Evolutionary conservation across 1,140 invertebrate species (phyloP).

Genomic region (Anadara kagoshimensis): DNA sequence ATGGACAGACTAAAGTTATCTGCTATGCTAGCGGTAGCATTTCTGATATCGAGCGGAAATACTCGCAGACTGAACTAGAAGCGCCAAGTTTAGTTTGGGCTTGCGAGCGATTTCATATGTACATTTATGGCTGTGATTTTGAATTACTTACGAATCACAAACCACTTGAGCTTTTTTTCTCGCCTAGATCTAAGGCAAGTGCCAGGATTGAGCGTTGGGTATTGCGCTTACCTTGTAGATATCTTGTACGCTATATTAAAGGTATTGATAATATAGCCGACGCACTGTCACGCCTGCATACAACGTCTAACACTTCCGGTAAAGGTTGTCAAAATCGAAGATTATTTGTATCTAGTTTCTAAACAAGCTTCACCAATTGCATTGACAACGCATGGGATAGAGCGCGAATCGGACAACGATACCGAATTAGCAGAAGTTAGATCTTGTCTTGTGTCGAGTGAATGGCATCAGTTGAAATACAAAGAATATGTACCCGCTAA

Average conservation of each 20-base stretch:
- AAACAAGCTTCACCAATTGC: constrained; percentile 27
- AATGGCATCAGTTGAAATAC: constrained; percentile 5
- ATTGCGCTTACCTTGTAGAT: constrained; percentile 36
- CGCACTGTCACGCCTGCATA: constrained; percentile 17
- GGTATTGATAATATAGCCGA: constrained; percentile 40
- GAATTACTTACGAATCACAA: constrained; percentile 69
- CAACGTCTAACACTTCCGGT: neutral
- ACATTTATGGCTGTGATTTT: constrained; percentile 67
- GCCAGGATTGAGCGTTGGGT: constrained; percentile 50
- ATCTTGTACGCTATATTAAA: constrained; percentile 30
- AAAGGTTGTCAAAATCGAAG: constrained; percentile 8
- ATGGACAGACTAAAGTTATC: constrained; percentile 33
- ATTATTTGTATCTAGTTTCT: constrained; percentile 23
- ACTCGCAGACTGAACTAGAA: constrained; percentile 74
- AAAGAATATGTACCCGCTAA: constrained; percentile 18
- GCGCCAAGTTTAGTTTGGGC: constrained; percentile 70
- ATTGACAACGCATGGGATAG: constrained; percentile 19
- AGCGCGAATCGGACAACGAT: constrained; percentile 9
- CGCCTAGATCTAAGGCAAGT: constrained; percentile 38
- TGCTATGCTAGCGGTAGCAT: constrained; percentile 46
- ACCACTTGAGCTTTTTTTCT: constrained; percentile 47
- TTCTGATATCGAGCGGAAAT: constrained; percentile 48
- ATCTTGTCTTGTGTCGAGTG: neutral
- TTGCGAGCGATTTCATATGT: constrained; percentile 72
- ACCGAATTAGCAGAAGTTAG: neutral